Base-by-base conservation (phyloP, 2,113 vertebrate species). In the Hemicordylus capensis region DNA sequence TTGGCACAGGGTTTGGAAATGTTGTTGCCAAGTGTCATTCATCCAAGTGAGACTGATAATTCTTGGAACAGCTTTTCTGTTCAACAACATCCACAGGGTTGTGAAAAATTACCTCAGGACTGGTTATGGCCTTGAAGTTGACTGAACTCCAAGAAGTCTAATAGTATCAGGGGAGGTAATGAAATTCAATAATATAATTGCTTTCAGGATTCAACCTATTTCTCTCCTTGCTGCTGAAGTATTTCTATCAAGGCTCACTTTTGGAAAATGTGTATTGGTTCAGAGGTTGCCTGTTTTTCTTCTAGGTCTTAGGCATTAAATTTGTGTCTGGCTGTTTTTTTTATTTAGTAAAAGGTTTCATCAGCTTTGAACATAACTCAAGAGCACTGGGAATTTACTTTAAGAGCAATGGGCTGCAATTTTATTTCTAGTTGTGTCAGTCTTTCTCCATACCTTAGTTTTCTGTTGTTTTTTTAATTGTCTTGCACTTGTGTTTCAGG, bases 1-100 rank as follows among this genome's bases (percentile, higher is more conserved):
- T 92, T 83, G 64, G 76, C 88, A 82, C 44, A 5, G 59, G 58
- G 12, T 28, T 66, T 66, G 78, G 20, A 84, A 69, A 54, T 24
- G 0, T 0, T 26, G 46, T 39, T 91, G 85, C 79, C 83, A 87
- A 81, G 89, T 56, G 20, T 10, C 78, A 66, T 19, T 83, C 63
- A 59, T 4, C 31, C 54, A 73, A 89, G 78, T 76, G 3, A 28
- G 11, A 37, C 73, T 39, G 15, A 2, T 54, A 48, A 42, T 39
- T 15, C 48, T 80, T 82, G 84, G 77, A 78, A 31, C 42, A 22
- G 34, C 10, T 64, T 74, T 87, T 58, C 31, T 86, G 4, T 70
- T 69, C 48, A 17, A 59, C 44, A 87, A 39, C 39, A 42, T 22
- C 1, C 39, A 51, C 34, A 73, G 10, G 5, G 42, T 78, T 59